A percentile compares a stretch with the other conserved stretches of the same genome.
Conservation (phyloP, 2,113 vertebrate genomes). For the Scartelaos histophorus region DNA sequence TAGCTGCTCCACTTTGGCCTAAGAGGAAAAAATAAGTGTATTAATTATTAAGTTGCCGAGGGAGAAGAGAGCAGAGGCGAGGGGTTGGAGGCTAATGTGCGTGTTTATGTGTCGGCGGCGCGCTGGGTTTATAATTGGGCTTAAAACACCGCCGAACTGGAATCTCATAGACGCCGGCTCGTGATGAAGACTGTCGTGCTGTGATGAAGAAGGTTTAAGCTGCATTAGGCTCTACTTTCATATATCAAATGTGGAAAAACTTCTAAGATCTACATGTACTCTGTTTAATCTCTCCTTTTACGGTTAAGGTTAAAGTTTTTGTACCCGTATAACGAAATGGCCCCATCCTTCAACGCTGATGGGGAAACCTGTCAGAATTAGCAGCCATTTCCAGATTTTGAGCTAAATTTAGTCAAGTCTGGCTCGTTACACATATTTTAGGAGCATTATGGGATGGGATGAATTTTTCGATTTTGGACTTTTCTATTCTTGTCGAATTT, state of each 20-base stretch:
- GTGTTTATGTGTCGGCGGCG: constrained; percentile 30
- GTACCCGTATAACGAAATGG: no score
- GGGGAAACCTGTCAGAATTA: no score
- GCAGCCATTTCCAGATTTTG: no score
- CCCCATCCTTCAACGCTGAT: no score
- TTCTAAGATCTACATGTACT: neutral
- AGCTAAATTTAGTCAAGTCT: no score
- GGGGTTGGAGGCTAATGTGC: constrained; percentile 31
- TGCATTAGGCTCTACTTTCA: neutral
- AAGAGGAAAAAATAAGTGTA: constrained; percentile 65
- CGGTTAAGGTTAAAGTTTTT: no score
- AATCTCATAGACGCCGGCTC: constrained; percentile 1
- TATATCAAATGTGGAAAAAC: no score
- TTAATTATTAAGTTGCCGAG: constrained; percentile 64
- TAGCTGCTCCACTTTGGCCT: constrained; percentile 51
- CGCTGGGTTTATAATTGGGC: constrained; percentile 29
- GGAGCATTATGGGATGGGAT: no score
- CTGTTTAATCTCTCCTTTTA: no score
- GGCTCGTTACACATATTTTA: no score
- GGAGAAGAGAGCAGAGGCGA: constrained; percentile 42
- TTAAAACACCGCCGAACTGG: constrained; percentile 34
- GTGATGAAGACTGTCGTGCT: neutral
- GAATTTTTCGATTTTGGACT: no score
- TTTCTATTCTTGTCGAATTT: no score
- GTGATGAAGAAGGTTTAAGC: constrained; percentile 18